phyloP scores from a whole-genome alignment of 2,797 vertebrate genomes.

The Smutsia gigantea region DNA sequence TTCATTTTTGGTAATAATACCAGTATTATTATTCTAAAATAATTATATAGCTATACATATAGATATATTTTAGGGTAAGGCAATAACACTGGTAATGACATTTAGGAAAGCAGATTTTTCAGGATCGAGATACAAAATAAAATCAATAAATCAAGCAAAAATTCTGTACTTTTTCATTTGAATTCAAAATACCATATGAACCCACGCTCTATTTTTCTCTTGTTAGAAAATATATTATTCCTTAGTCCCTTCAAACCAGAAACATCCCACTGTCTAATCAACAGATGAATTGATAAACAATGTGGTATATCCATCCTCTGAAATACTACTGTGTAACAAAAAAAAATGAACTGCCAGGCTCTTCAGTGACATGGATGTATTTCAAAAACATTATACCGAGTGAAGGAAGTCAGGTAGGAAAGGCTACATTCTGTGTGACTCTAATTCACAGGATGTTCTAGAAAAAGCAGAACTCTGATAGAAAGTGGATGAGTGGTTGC shows the following conservation, averaged over 20 bases:
- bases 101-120: not conserved
- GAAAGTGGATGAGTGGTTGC: not conserved
- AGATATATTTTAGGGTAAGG: not conserved
- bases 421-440: not conserved
- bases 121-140: not conserved
- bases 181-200: not conserved
- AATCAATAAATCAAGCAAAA: not conserved
- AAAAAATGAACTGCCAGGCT: not conserved
- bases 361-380: not conserved
- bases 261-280: not conserved
- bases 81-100: not conserved
- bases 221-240: not conserved
- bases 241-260: not conserved
- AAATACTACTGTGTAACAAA: not conserved
- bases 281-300: not conserved
- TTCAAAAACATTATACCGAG: not conserved
- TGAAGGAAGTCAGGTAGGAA: not conserved
- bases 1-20: not conserved
- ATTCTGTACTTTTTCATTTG: not conserved
- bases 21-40: not conserved
- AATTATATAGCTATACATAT: not conserved
- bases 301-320: accelerated
- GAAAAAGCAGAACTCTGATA: not conserved
- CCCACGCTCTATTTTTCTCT: not conserved
- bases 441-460: not conserved